Conservation (phyloP, 2,113 vertebrate species). For the Hydropotes inermis region DNA sequence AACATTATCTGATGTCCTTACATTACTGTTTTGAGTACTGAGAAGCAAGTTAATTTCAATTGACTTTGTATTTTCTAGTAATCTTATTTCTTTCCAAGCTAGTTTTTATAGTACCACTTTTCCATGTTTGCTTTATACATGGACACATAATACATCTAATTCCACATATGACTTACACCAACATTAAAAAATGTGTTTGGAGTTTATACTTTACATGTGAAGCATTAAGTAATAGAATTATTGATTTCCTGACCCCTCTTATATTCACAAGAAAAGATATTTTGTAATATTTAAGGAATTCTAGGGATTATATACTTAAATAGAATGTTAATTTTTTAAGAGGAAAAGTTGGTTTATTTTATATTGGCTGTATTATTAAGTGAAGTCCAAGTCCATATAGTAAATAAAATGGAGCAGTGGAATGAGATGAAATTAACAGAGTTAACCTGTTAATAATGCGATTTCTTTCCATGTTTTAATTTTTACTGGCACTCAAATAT, state of each 20-base stretch:
- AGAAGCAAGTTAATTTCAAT: not conserved
- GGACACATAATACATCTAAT: not conserved
- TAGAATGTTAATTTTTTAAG: not conserved
- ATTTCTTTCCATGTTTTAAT: not conserved
- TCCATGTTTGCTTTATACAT: not conserved
- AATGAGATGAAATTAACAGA: slow-evolving; percentile 6
- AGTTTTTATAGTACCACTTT: not conserved
- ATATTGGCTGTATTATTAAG: not conserved
- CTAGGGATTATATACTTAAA: not conserved
- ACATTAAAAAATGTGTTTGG: not conserved
- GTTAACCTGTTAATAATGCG: not conserved
- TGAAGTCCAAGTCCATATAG: not conserved
- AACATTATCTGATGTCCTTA: not conserved
- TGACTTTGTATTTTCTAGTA: not conserved
- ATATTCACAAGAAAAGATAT: not conserved
- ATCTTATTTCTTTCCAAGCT: not conserved
- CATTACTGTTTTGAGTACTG: not conserved
- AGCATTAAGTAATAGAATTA: not conserved
- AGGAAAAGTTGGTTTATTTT: not conserved
- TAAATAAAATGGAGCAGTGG: not conserved
- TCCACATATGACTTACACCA: not conserved
- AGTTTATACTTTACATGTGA: not conserved
- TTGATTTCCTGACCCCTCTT: not conserved
- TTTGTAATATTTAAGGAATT: slow-evolving; percentile 6
- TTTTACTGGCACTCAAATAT: not conserved